Base-by-base conservation (phyloP, 2,888 invertebrate species). In the Anorthoa munda region DNA sequence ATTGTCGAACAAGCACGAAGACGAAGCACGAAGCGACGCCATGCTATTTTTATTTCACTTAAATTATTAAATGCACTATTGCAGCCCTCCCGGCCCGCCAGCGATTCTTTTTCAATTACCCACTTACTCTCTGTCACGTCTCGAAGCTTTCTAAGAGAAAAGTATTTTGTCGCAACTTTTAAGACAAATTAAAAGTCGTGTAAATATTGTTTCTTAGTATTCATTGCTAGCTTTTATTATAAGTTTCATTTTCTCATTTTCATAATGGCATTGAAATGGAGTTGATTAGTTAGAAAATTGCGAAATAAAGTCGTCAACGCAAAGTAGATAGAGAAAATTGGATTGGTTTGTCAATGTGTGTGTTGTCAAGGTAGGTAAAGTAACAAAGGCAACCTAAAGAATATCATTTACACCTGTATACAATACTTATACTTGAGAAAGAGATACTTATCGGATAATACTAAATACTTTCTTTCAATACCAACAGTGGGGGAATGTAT, bases 51-150 rank as follows among this genome's bases (percentile, higher is more conserved):
- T 75, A 81, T 81, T 77, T 75, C 84, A 83, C 84, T 87, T 68
- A 80, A 81, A 84, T 83, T 82, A 87, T 88, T 82, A 86, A 86
- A 82, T 86, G 85, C 82, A 81, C 79, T 82, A 77, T 81, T 75
- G 72, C 79, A 66, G 78, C 61, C 63, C 72, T 71, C 46, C 39
- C 39, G 39, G 39, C 39, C 39, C 23, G 66, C 70, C 71, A 78
- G 80, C 74, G 77, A 81, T 84, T 87, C 77, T 73, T 84, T 84
- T 85, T 77, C 88, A 84, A 85, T 85, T 85, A 84, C 82, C 77
- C 69, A 72, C 81, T 82, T 84, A 79, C 78, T 84, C 85, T 88
- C 71, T 78, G 82, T 75, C 81, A 72, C 82, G 76, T 70, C 68
- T 66, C 12, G 51, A 64, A 66, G 65, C 50, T 75, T 83, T 46